Evolutionary conservation across 1,140 invertebrate species (phyloP), one percentile per base, ranked within the genome.

Genomic region (Hydropsyche tenuis): DNA sequence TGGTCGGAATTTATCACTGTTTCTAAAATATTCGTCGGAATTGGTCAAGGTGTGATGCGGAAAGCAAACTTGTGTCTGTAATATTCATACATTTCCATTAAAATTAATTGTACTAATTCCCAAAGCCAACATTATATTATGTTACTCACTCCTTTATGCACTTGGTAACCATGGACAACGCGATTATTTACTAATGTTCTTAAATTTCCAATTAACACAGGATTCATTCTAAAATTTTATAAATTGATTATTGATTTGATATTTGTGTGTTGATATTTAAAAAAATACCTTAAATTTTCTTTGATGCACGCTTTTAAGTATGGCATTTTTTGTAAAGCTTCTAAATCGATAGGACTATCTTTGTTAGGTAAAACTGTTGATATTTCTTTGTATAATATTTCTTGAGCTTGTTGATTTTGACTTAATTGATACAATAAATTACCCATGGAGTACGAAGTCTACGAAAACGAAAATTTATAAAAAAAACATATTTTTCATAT

Each of bases 251-350:
- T n/a, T n/a, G n/a, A n/a, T n/a, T n/a, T n/a, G n/a, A n/a, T n/a
- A n/a, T n/a, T n/a, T n/a, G n/a, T n/a, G n/a, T n/a, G n/a, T n/a
- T n/a, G n/a, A n/a, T n/a, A n/a, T n/a, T n/a, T n/a, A n/a, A n/a
- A n/a, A 71, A 72, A 75, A 76, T 82, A 94, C 93, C 94, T 89
- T 76, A 96, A 87, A 3, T 93, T 91, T 87, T 97, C 95, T 81
- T 95, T 96, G 6, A 97, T 89, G 80, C 93, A 95, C 2, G 94
- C 94, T 81, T 92, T 92, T 30, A 96, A 84, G 80, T 94, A 96
- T n/a, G 88, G 88, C 79, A 95, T 83, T 75, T 89, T 87, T 65
- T 92, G 90, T 43, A 95, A 84, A 72, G 88, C 87, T 72, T 87
- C 83, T 48, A 87, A 84, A 74, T 89, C 90, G 20, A 96, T 82